Base-by-base conservation (phyloP, 2,797 vertebrate genomes). In the Sebastes trivittatus region DNA sequence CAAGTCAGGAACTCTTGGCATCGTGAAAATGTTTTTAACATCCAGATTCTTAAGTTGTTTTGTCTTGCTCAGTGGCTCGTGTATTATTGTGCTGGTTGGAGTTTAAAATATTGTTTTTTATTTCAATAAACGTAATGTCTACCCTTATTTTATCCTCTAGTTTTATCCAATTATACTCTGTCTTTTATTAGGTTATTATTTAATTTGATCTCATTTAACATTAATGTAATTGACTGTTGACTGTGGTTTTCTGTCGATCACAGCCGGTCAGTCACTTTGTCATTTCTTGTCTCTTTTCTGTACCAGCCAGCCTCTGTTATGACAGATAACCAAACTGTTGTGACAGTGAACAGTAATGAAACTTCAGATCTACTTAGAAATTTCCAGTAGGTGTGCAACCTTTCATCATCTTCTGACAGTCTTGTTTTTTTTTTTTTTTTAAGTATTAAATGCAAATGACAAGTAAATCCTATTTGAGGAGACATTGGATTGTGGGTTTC, bases 391-490 rank as follows among this genome's bases (percentile, higher is more conserved):
- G 67, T 76, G 60, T 36, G 9, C 13, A 66, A 25, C 69, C 61
- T 65, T 69, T 61, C 30, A 84, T 79, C 46, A 62, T 77, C 20
- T 62, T 60, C 6, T 52, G 6, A 56, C 22, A 30, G 20, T 56
- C 25, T 52, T 69, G 23, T 72, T 74, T 54, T 59, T 46, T 46
- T 7, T 6, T 42, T 6, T 42, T 16, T 49, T 49, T 7, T 23
- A 72, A 80, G 59, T 70, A 63, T 67, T 67, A 65, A 64, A 83
- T 77, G n/a, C 29, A 78, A 85, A 86, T 76, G n/a, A 63, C n/a
- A 64, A 61, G 27, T 29, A 77, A 82, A 85, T 88, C 81, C 74
- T 20, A 67, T 89, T 87, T 72, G 42, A 78, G 27, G 58, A 76
- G 59, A 80, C 54, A 59, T 4, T 79, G 60, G 59, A 67, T 75